A percentile compares a stretch with the other conserved stretches of the same genome.
phyloP scores from a whole-genome alignment of 2,888 invertebrate genomes.

The Philereme vetulata region DNA sequence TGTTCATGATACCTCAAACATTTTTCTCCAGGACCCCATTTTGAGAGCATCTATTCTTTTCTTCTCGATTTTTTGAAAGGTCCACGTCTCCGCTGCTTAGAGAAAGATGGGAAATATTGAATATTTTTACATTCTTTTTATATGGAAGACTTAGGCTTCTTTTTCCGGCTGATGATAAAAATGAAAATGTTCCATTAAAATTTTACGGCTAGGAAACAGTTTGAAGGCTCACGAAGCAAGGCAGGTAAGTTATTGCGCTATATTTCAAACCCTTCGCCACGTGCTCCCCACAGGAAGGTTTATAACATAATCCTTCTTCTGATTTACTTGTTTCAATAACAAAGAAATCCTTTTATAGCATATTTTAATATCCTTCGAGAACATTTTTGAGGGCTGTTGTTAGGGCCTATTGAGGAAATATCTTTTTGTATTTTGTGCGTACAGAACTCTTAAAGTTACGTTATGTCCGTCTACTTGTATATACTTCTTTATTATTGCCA shows the following conservation, averaged over 20 bases:
- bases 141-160: too few relatives aligned
- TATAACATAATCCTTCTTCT: conserved; percentile 42
- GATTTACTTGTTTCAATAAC: conserved; percentile 40
- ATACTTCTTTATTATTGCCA: too few relatives aligned
- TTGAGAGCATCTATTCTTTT: too few relatives aligned
- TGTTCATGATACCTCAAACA: too few relatives aligned
- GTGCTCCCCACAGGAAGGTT: conserved; percentile 49
- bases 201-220: conserved; percentile 18
- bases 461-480: too few relatives aligned
- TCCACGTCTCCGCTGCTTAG: too few relatives aligned
- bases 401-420: background rate
- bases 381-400: background rate
- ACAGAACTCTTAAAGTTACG: too few relatives aligned
- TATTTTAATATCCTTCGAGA: conserved; percentile 9
- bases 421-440: background rate
- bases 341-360: conserved; percentile 26
- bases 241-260: conserved; percentile 52
- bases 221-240: conserved; percentile 8
- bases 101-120: too few relatives aligned
- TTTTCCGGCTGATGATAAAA: background rate
- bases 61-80: too few relatives aligned
- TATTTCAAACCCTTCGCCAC: conserved; percentile 55
- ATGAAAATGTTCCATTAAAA: conserved; percentile 8
- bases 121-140: too few relatives aligned
- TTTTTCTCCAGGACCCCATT: too few relatives aligned